These are phyloP conservation scores for Radopholus similis DNA, from an alignment of 1,140 invertebrate genomes.

Conservation along the genomic window DNA sequence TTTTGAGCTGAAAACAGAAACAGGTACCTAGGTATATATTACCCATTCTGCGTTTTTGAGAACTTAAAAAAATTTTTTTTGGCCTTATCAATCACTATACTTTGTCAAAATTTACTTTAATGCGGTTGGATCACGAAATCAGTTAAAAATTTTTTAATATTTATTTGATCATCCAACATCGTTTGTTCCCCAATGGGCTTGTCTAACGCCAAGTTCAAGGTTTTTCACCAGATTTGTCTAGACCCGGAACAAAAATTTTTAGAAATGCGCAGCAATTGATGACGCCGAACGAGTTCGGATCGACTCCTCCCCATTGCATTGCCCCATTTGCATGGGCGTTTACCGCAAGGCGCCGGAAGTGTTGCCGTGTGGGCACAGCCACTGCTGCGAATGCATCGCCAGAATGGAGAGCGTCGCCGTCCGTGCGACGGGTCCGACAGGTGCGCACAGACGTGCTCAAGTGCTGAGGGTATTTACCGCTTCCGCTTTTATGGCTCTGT, in stretches of 20 bases:
- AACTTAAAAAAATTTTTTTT: too few relatives aligned
- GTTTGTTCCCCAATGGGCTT: neutral
- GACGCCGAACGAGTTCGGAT: constrained; percentile 31
- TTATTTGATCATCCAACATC: neutral
- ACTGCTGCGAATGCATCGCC: constrained; percentile 20
- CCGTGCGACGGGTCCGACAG: neutral
- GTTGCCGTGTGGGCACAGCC: constrained; percentile 29
- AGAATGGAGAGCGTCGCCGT: neutral
- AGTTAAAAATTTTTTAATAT: neutral
- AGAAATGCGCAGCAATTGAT: constrained; percentile 23
- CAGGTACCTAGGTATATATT: too few relatives aligned
- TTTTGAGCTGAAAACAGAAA: too few relatives aligned
- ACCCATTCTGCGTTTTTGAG: too few relatives aligned
- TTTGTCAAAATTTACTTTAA: too few relatives aligned
- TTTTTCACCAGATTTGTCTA: too few relatives aligned
- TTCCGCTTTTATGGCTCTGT: neutral
- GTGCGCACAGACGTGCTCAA: neutral
- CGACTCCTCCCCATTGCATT: constrained; percentile 32
- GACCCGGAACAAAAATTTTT: too few relatives aligned
- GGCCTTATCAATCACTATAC: too few relatives aligned
- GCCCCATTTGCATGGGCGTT: constrained; percentile 26
- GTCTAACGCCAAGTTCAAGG: neutral
- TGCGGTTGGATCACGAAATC: neutral
- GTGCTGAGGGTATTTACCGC: neutral
- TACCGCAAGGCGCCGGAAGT: constrained; percentile 20